A percentile compares a stretch with the other conserved stretches of the same genome.
Conservation (phyloP, 53 echinoderm and acorn worm species). For the Holothuria scabra region DNA sequence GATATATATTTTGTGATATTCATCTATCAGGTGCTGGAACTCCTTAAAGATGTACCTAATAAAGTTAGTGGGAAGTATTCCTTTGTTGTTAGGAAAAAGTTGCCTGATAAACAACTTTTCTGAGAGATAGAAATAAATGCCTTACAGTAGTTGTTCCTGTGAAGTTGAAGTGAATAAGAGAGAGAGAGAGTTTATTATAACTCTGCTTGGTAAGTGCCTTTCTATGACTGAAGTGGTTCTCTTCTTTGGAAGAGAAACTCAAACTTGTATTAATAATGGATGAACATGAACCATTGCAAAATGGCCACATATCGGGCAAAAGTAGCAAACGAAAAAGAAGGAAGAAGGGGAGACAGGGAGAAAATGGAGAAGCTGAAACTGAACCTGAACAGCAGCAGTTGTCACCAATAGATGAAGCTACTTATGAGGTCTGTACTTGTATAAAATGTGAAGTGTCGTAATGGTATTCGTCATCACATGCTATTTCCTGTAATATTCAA, state of each 20-base stretch:
- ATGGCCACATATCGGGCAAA: conserved; percentile 21
- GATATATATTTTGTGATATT: conserved; percentile 1
- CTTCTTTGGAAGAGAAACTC: neutral
- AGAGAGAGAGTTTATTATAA: too few species aligned
- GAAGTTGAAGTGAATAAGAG: too few species aligned
- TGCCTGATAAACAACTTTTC: too few species aligned
- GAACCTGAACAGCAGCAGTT: conserved; percentile 21
- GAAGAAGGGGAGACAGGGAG: conserved; percentile 14
- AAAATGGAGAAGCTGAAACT: conserved; percentile 15
- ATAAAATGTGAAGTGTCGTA: neutral
- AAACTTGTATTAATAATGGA: neutral
- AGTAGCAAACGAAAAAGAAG: conserved; percentile 22
- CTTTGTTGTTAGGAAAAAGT: too few species aligned
- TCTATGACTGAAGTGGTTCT: neutral
- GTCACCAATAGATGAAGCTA: conserved; percentile 24
- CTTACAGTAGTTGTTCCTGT: too few species aligned
- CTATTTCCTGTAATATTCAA: too few species aligned
- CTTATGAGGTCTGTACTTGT: conserved; percentile 26
- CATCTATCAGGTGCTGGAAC: neutral
- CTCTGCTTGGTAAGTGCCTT: conserved; percentile 28
- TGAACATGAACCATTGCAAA: conserved; percentile 34
- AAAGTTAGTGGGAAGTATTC: too few species aligned
- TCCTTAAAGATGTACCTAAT: neutral
- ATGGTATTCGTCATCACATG: neutral
- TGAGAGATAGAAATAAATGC: too few species aligned